Base-by-base conservation (phyloP, 2,797 vertebrate species). In the Triplophysa yarkandensis region DNA sequence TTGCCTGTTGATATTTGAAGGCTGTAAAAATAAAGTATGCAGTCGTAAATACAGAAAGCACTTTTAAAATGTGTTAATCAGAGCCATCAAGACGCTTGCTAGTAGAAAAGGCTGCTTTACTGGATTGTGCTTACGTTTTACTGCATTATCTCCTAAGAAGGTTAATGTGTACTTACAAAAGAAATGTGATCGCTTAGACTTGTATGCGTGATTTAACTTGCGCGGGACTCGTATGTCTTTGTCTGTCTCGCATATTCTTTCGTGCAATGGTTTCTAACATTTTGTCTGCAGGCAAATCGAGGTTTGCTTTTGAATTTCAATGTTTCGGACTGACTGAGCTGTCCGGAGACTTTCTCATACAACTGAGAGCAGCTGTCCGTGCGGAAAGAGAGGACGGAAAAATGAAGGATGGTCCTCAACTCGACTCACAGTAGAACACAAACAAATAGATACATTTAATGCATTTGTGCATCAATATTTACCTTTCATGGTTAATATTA, bases 61-160 rank as follows among this genome's bases (percentile, higher is more conserved):
- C 55, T 80, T 79, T 84, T 78, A 87, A 78, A 50, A 63, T 79
- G 67, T 84, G 85, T 83, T 89, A 86, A 88, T 88, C 81, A 79
- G 79, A 65, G 10, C 25, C 36, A 55, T 79, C 68, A 79, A 64
- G 77, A 82, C 78, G 34, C 72, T 77, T 73, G 30, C 77, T 73
- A 85, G 79, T 79, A 80, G 30, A 34, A 71, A 61, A 48, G 11
- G 5, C 1, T 1, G 8, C 19, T 50, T 48, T 48, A 32, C 27
- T n/a, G 17, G 55, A 58, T 58, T n/a, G 54, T 57, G 54, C 16
- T 11, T 19, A 72, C 17, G 16, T 30, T 52, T 63, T 27, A 43
- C 34, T 6, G 34, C 21, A 11, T 27, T 36, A 61, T 61, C 43
- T 71, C 19, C 11, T 27, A 43, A 13, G 43, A 43, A 30, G 27